Conservation (phyloP, 2,113 vertebrate genomes). For the Eretmochelys imbricata region DNA sequence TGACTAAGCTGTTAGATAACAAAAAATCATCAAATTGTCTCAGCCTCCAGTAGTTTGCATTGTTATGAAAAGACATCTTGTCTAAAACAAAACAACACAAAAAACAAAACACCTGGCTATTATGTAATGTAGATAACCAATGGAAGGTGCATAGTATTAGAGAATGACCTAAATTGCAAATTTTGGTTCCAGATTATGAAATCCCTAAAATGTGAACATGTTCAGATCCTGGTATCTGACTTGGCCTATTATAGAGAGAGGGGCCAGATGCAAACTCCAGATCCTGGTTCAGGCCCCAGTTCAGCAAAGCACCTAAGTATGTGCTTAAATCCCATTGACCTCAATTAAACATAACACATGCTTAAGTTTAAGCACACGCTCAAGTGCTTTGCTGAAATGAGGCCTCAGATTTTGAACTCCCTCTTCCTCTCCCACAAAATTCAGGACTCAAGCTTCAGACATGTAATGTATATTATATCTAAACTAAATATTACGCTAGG, state of each 20-base stretch:
- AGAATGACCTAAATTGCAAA: background rate
- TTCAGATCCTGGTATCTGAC: background rate
- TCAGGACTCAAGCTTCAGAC: background rate
- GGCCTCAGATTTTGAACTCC: background rate
- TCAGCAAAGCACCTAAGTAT: background rate
- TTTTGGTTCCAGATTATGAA: background rate
- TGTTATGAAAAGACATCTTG: conserved; percentile 36
- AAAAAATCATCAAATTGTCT: conserved; percentile 61
- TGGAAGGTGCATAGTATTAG: fast-evolving
- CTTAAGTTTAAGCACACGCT: fast-evolving
- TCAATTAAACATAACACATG: background rate
- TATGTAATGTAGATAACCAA: conserved; percentile 33
- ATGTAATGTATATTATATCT: fast-evolving
- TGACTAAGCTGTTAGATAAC: conserved; percentile 74
- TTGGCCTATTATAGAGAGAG: background rate
- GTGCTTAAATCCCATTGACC: background rate
- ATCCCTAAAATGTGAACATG: background rate
- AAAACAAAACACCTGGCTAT: background rate
- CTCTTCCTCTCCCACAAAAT: background rate
- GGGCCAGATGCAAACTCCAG: background rate
- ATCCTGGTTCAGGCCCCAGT: background rate
- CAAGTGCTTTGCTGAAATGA: background rate
- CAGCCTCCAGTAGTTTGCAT: conserved; percentile 43
- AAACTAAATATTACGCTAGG: fast-evolving
- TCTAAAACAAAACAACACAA: background rate